Evolutionary conservation across 2,888 invertebrate genomes (phyloP), one percentile per base, ranked within the genome.

Genomic region (Caenorhabditis wallacei): DNA sequence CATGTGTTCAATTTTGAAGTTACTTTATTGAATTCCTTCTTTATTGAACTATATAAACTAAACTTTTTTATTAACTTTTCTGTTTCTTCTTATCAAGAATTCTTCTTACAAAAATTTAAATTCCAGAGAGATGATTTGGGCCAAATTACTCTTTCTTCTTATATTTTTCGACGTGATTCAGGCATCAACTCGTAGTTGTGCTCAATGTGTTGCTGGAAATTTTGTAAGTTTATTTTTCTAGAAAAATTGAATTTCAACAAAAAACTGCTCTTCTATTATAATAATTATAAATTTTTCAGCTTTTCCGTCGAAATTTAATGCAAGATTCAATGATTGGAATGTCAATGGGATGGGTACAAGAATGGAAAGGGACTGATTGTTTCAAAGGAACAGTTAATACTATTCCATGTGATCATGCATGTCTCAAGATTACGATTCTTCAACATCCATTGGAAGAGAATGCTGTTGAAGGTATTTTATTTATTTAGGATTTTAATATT

Each of bases 181-280:
- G 8, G 20, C 64, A 13, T 51, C 3, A 1, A 37, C 35, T 18
- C 40, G 69, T 13, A 20, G 11, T 11, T 72, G 74, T 56, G 64
- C 74, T 35, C 74, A 74, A n/a, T 74, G 74, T 35, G 64, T 74
- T 8, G 35, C 74, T 35, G 74, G 74, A 18, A n/a, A 74, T 20
- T 74, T 54, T 22, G 74, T 74, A 18, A 64, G 74, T 74, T 53
- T 43, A 10, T n/a, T n/a, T n/a, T n/a, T n/a, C n/a, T n/a, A n/a
- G n/a, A n/a, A n/a, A n/a, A n/a, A n/a, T n/a, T n/a, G n/a, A n/a
- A n/a, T 46, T 46, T 4, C 8, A 63, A 63, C 24, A 46, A 2
- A 24, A 26, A 63, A 16, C n/a, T 8, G 46, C 18, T n/a, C 46
- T 18, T 51, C 2, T n/a, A 22, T 11, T 46, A 18, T 20, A 5